Base-by-base conservation (phyloP, 2,888 invertebrate genomes). In the Stegana nigrithorax region DNA sequence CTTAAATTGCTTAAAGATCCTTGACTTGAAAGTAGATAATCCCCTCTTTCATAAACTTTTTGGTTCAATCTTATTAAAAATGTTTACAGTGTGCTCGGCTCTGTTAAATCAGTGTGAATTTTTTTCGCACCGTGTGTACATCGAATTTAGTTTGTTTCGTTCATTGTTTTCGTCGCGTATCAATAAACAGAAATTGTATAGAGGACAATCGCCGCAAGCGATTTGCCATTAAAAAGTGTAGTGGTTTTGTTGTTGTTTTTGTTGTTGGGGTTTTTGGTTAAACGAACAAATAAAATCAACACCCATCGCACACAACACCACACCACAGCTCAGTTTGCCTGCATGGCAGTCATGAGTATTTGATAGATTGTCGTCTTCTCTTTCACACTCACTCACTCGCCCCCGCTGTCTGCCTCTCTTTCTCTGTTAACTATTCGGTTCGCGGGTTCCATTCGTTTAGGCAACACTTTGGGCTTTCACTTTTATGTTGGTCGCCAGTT, bases 171-270 rank as follows among this genome's bases (percentile, higher is more conserved):
- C 64, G 42, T 7, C 53, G 64, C 44, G 67, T 72, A 73, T 71
- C 78, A 73, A 78, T 78, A 73, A 72, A 75, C 71, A 71, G 64
- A 64, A 67, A 57, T 69, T 63, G 58, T 25, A 36, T 14, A 19
- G 7, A 51, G 14, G n/a, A 55, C 63, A 63, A 67, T 63, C 60
- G 65, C 57, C 67, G 64, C 51, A 50, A 58, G 69, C 66, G 62
- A 50, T 63, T 61, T 63, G 62, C 61, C 60, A 60, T 68, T 67
- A 63, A 69, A 64, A 67, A 67, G 14, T 62, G 61, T 58, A 66
- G 58, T 63, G 64, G 60, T 69, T 65, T 63, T 44, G 45, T 68
- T 4, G 14, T 39, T 39, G 2, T 32, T n/a, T 8, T 5, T 42
- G 42, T n/a, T n/a, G 7, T 42, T 14, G 42, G 42, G n/a, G 42